Percentiles rank a stretch among this genome's conserved stretches.
Conservation (phyloP, 2,113 vertebrate species). For the Machaerirhynchus nigripectus region DNA sequence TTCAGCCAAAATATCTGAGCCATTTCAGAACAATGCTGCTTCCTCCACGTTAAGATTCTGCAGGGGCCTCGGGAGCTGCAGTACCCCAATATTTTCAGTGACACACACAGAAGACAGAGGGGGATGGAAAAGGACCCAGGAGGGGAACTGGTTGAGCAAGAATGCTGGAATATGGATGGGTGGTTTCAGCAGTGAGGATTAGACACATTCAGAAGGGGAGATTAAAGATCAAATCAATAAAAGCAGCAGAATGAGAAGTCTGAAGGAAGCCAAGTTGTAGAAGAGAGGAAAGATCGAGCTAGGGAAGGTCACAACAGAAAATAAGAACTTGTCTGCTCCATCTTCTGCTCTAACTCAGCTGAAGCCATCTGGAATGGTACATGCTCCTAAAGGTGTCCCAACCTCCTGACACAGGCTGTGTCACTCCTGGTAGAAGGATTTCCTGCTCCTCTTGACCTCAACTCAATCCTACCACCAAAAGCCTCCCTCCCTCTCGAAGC, state of each 20-base stretch:
- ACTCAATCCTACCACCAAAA: neutral
- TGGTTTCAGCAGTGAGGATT: neutral
- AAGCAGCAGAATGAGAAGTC: neutral
- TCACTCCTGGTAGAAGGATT: neutral
- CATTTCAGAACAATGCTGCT: neutral
- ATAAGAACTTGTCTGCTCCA: neutral
- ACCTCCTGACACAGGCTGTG: neutral
- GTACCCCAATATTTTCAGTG: neutral
- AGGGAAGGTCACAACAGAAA: neutral
- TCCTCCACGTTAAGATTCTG: neutral
- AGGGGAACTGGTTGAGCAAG: neutral
- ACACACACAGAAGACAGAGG: neutral
- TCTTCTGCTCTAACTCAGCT: neutral
- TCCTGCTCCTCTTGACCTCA: neutral
- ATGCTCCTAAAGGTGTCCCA: rapidly evolving
- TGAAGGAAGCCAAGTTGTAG: neutral
- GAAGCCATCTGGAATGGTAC: neutral
- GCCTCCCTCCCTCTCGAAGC: neutral
- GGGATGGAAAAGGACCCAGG: neutral
- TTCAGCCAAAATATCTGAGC: neutral
- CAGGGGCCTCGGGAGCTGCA: neutral
- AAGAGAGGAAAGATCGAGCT: neutral
- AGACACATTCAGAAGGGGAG: neutral
- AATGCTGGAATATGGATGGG: neutral
- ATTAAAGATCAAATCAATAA: neutral